Conservation (phyloP, 2,113 vertebrate species). For the Ia io region DNA sequence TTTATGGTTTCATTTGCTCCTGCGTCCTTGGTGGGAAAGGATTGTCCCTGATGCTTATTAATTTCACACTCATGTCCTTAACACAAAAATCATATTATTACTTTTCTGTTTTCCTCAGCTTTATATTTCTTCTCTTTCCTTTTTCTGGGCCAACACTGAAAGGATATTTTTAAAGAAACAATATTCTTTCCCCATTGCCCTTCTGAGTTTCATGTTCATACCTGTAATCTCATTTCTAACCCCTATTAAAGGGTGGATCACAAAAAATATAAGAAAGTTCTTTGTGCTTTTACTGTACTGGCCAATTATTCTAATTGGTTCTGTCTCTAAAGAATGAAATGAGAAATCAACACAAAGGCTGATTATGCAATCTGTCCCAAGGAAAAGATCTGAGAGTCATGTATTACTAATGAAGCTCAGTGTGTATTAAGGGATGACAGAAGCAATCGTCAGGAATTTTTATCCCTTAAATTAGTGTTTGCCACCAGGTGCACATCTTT, state of each 20-base stretch:
- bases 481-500: conserved; percentile 41
- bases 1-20: conserved; percentile 54
- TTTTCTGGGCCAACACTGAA: background rate
- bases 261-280: conserved; percentile 47
- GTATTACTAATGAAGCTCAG: conserved; percentile 54
- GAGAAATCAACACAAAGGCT: conserved; percentile 51
- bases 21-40: background rate
- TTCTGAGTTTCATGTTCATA: background rate
- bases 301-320: conserved; percentile 67
- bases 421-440: conserved; percentile 37
- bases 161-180: conserved; percentile 48
- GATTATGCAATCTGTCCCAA: conserved; percentile 27
- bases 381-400: conserved; percentile 33
- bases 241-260: conserved; percentile 19
- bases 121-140: conserved; percentile 16
- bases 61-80: conserved; percentile 14
- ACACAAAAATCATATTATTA: conserved; percentile 42
- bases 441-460: conserved; percentile 42
- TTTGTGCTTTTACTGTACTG: conserved; percentile 52
- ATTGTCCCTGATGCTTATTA: conserved; percentile 25
- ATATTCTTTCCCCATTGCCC: background rate
- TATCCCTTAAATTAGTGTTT: conserved; percentile 48
- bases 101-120: conserved; percentile 3
- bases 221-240: conserved; percentile 33
- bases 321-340: conserved; percentile 40